Evolutionary conservation across 2,888 invertebrate genomes (phyloP).

Genomic region (Phyllotreta cruciferae): DNA sequence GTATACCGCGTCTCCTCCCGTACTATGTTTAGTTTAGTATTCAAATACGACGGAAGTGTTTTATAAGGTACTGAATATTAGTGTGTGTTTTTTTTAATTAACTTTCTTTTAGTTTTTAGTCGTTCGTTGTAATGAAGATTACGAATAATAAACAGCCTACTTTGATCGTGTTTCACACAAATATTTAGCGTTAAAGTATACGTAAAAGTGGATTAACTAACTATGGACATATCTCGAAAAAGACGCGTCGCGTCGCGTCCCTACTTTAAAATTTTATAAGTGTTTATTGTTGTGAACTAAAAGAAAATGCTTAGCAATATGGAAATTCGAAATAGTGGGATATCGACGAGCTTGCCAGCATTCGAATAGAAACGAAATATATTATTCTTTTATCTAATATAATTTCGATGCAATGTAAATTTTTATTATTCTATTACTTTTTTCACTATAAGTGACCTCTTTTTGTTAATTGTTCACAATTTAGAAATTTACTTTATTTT

Average conservation of each 20-base stretch:
- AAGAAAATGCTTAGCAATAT: constrained; percentile 46
- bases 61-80: constrained; percentile 34
- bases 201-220: constrained; percentile 26
- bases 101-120: constrained; percentile 21
- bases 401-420: no score
- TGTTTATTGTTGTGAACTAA: constrained; percentile 39
- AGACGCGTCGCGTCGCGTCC: constrained; percentile 10
- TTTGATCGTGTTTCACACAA: constrained; percentile 25
- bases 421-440: no score
- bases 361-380: no score
- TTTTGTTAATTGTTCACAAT: background rate
- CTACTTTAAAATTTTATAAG: constrained; percentile 36
- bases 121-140: constrained; percentile 20
- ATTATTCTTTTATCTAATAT: no score
- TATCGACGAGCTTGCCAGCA: no score
- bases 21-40: constrained; percentile 24
- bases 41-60: constrained; percentile 28
- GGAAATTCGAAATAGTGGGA: constrained; percentile 22
- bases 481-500: background rate
- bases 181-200: constrained; percentile 29
- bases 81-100: constrained; percentile 24
- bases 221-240: constrained; percentile 28
- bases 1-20: constrained; percentile 3
- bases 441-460: no score
- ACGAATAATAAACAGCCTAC: constrained; percentile 22